Base-by-base conservation (phyloP, 2,113 vertebrate species). In the Apistogramma diplotaenia region DNA sequence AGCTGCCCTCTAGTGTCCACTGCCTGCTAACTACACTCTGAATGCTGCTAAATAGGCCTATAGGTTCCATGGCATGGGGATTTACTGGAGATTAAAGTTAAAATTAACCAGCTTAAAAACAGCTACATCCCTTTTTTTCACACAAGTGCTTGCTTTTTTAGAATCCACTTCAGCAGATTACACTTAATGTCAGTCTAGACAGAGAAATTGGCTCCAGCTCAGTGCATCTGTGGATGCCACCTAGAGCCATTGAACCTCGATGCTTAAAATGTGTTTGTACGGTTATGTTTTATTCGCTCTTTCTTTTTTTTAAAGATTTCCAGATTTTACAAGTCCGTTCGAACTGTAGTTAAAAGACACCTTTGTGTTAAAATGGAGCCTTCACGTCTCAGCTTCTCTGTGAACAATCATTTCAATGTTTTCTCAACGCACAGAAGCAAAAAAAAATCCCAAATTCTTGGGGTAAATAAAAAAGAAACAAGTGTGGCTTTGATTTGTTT, bases 41-140 rank as follows among this genome's bases (percentile, higher is more conserved):
- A 46, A 3, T 23, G 40, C 35, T 29, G 43, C 61, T 59, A 54
- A 16, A 37, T 5, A 21, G 58, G 15, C 31, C 84, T 58, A 18
- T 74, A 70, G 67, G 46, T 43, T 80, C 33, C 62, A 13, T 71
- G 53, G 37, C 65, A 72, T 4, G 29, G 67, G 81, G 91, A 88
- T 93, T 93, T 93, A 86, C 82, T 25, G 73, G 82, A 90, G 90
- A 94, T 95, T 95, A 93, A 76, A 85, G 89, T 93, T 93, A 83
- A 94, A 94, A 92, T 92, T 84, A 93, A 92, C 92, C 83, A 76
- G 55, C 74, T 92, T 86, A 78, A 85, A 40, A 89, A 85, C 74
- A 82, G 79, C 76, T 56, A 31, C 53, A 18, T 76, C 85, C n/a
- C 60, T 84, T 88, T 84, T 72, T 89, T 85, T 72, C 21, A 60